phyloP scores from a whole-genome alignment of 2,888 invertebrate species.

The Neoscelio sp. region DNA sequence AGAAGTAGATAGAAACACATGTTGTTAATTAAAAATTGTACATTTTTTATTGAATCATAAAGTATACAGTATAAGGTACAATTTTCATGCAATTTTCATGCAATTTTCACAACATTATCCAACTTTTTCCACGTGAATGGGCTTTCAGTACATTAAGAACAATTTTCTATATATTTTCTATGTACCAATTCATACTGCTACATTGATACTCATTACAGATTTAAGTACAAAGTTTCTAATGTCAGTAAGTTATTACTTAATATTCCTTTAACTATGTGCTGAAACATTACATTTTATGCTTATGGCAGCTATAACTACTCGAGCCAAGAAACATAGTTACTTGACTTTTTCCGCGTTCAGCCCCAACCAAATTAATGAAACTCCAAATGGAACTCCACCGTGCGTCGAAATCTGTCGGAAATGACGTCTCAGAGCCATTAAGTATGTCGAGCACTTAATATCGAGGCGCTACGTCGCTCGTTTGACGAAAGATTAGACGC shows the following conservation, averaged over 20 bases:
- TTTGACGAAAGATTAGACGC: constrained; percentile 60
- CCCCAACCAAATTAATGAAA: constrained; percentile 45
- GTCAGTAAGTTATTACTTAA: constrained; percentile 43
- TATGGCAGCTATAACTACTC: constrained; percentile 30
- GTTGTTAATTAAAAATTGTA: too few species aligned
- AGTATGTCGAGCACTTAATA: constrained; percentile 61
- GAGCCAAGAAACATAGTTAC: constrained; percentile 6
- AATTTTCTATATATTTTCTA: not conserved
- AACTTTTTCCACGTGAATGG: not conserved
- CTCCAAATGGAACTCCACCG: constrained; percentile 24
- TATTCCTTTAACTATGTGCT: constrained; percentile 48
- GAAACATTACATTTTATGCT: constrained; percentile 52
- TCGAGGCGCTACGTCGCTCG: constrained; percentile 48
- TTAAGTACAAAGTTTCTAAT: constrained; percentile 41
- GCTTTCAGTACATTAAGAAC: not conserved
- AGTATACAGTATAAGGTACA: too few species aligned
- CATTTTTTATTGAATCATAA: too few species aligned
- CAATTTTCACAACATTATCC: too few species aligned
- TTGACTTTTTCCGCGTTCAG: constrained; percentile 15
- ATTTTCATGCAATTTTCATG: too few species aligned
- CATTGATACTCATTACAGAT: constrained; percentile 43
- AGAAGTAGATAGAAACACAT: too few species aligned
- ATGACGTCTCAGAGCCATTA: constrained; percentile 47
- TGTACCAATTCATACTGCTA: constrained; percentile 22
- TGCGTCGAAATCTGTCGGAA: constrained; percentile 48